A percentile compares a stretch with the other conserved stretches of the same genome.
Conservation (phyloP, 2,888 invertebrate species). For the Byasa hedistus region DNA sequence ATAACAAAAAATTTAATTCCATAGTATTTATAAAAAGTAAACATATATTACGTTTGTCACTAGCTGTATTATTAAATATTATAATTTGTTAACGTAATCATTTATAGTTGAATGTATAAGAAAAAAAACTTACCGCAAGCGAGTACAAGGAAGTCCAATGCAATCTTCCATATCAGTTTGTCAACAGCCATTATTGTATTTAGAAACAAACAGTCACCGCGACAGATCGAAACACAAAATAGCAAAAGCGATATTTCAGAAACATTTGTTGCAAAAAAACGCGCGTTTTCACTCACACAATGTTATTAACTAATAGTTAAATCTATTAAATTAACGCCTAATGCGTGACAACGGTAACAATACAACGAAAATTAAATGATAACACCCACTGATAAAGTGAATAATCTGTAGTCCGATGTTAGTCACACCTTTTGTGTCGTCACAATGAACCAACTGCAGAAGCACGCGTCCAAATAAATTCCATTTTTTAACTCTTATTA, state of each 20-base stretch:
- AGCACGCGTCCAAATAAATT: conserved; percentile 35
- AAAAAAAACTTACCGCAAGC: conserved; percentile 54
- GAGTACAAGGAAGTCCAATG: conserved; percentile 58
- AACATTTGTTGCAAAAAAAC: not conserved
- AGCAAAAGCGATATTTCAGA: not conserved
- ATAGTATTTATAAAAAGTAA: not conserved
- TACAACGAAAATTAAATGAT: conserved; percentile 39
- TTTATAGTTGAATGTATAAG: conserved; percentile 5
- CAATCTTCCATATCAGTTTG: conserved; percentile 58
- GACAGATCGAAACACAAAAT: conserved; percentile 2
- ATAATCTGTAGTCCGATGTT: conserved; percentile 41
- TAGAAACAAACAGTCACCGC: conserved; percentile 25
- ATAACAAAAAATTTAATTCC: too few relatives aligned
- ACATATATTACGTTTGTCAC: not conserved
- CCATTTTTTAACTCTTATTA: conserved; percentile 13
- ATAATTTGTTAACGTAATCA: not conserved
- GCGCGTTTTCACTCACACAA: not conserved
- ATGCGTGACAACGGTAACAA: conserved; percentile 32
- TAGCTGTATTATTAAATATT: not conserved
- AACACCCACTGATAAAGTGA: conserved; percentile 42
- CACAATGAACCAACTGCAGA: conserved; percentile 37
- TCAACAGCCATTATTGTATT: conserved; percentile 51
- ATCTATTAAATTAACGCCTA: conserved; percentile 1
- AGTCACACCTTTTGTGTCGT: conserved; percentile 41
- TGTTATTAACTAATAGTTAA: not conserved